Evolutionary conservation across 1,140 invertebrate genomes (phyloP), one percentile per base, ranked within the genome.

Genomic region (Trichonephila inaurata): DNA sequence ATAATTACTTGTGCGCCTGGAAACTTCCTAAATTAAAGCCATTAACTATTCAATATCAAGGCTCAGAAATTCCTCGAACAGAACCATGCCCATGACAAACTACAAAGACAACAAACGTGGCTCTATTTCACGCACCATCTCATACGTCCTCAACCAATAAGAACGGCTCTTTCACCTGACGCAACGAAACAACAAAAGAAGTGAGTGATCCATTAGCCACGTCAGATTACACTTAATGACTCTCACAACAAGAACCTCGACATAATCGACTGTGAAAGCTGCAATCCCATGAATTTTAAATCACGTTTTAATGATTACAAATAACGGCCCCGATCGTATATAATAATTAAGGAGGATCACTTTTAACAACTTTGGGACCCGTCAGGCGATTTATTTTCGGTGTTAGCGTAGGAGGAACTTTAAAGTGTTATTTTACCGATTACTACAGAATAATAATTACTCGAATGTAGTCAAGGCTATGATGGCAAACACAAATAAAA

Each of bases 241-340:
- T 85, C 8, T 60, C 44, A 85, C 58, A 85, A 85, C 58, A 61
- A 85, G 83, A 60, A n/a, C 14, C 51, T 58, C 83, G 83, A 58
- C 83, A 61, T 85, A 85, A 85, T 85, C 58, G 83, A 51, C 51
- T 58, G 44, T 61, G 83, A 85, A 85, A 61, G 83, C 83, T 61
- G 83, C 44, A 85, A 85, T 85, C 83, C 83, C n/a, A 61, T 85
- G 83, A 85, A 85, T 85, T 85, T 85, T 85, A 85, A 85, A 85
- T 85, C 24, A 85, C 58, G 83, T 85, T 61, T 61, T 85, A 61
- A 85, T 85, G 83, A 61, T 85, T 85, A 85, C 83, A 85, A 85
- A 85, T 85, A 60, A 61, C 51, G 24, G 72, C 72, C 33, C 72
- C 33, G 24, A 16, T 40, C 72, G 72, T 77, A 77, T 40, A 77